phyloP scores from a whole-genome alignment of 2,797 vertebrate species.

The Sebastes baramenuke region DNA sequence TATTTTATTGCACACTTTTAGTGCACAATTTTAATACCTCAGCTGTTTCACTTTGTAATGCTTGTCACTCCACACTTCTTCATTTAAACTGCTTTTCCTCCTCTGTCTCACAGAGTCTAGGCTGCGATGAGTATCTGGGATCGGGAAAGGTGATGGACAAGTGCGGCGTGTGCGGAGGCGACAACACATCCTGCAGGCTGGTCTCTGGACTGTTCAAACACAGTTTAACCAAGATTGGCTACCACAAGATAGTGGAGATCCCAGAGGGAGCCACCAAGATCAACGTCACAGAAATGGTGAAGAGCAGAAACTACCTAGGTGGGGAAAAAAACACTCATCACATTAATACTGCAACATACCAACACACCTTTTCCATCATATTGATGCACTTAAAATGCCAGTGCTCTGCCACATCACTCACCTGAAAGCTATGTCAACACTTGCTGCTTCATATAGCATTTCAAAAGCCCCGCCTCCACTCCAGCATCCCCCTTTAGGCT shows the following conservation, averaged over 20 bases:
- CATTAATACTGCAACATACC: background rate
- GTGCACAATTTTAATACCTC: background rate
- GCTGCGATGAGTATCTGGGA: constrained; percentile 94
- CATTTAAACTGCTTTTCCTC: background rate
- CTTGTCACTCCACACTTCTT: background rate
- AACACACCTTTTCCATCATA: background rate
- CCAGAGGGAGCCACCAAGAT: constrained; percentile 97
- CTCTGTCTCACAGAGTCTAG: constrained; percentile 84
- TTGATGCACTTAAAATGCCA: background rate
- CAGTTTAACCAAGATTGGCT: constrained; percentile 91
- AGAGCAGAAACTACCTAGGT: constrained; percentile 98
- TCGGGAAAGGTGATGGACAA: constrained; percentile 92
- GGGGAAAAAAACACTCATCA: constrained; percentile 55
- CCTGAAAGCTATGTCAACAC: background rate
- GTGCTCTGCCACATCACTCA: background rate
- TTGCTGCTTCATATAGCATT: background rate
- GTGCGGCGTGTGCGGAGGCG: constrained; percentile 95
- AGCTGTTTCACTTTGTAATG: background rate
- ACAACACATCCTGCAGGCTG: constrained; percentile 90
- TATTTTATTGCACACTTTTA: background rate
- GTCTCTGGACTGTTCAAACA: constrained; percentile 94
- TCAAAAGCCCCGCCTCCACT: background rate
- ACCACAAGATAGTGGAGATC: constrained; percentile 98
- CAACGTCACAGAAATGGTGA: constrained; percentile 96
- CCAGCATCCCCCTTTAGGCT: background rate